These are phyloP conservation scores for Acromyrmex charruanus DNA, from an alignment of 1,140 invertebrate genomes.

Conservation along the genomic window DNA sequence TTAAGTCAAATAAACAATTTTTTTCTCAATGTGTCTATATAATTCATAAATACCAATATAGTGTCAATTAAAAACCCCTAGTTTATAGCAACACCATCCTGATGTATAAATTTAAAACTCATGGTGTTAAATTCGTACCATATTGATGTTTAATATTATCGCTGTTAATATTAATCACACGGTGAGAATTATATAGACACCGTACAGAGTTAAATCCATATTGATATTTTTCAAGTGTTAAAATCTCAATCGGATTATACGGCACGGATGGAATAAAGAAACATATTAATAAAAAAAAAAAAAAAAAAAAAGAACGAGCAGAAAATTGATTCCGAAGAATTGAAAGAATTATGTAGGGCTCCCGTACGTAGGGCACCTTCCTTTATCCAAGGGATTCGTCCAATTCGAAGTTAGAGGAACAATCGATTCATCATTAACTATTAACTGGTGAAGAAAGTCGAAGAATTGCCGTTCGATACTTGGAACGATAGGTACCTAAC, in stretches of 20 bases:
- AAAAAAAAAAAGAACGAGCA: not conserved
- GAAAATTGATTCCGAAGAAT: constrained; percentile 14
- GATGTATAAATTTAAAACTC: too few relatives aligned
- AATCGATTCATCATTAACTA: constrained; percentile 24
- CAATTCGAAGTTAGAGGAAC: not conserved
- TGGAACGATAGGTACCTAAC: not conserved
- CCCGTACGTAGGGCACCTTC: not conserved
- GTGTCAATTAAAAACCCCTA: too few relatives aligned
- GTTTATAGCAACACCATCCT: too few relatives aligned
- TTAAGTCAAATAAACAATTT: too few relatives aligned
- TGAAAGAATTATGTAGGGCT: not conserved
- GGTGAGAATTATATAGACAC: too few relatives aligned
- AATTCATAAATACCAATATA: too few relatives aligned
- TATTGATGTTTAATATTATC: too few relatives aligned
- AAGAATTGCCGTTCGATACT: constrained; percentile 20
- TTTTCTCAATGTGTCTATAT: too few relatives aligned
- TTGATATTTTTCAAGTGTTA: not conserved
- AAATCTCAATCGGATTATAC: not conserved
- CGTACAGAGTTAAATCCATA: too few relatives aligned
- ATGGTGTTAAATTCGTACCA: too few relatives aligned
- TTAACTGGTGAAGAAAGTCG: constrained; percentile 17
- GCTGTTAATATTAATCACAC: too few relatives aligned
- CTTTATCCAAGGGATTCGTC: not conserved
- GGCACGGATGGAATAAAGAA: not conserved
- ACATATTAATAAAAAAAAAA: not conserved